phyloP scores from a whole-genome alignment of 2,888 invertebrate genomes.

The Tridacna crocea region DNA sequence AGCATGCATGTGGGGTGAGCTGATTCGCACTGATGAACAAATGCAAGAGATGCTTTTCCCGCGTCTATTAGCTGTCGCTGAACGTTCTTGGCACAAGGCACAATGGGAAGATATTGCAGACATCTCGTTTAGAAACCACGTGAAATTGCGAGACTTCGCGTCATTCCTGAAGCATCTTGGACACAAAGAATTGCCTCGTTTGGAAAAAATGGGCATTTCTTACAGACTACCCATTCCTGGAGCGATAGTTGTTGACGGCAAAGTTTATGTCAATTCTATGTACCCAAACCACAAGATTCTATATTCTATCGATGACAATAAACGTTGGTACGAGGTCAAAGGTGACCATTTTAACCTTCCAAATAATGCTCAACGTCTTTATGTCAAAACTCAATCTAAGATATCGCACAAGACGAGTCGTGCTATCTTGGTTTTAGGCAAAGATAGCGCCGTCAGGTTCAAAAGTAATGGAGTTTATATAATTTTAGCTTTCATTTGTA shows the following conservation, averaged over 20 bases:
- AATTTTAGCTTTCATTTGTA: background rate
- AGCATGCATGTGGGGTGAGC: conserved; percentile 78
- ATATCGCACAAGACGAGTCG: conserved; percentile 4
- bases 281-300: conserved; percentile 55
- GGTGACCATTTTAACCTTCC: background rate
- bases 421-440: background rate
- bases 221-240: conserved; percentile 77
- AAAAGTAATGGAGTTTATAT: background rate
- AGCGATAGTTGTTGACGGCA: conserved; percentile 49
- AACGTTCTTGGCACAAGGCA: conserved; percentile 80
- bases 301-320: conserved; percentile 25
- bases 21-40: conserved; percentile 65
- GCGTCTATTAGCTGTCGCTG: conserved; percentile 77
- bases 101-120: conserved; percentile 71
- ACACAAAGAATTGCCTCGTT: conserved; percentile 63
- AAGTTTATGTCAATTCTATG: conserved; percentile 54
- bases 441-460: background rate
- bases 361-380: background rate
- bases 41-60: conserved; percentile 75
- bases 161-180: conserved; percentile 72
- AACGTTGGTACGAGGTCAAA: background rate
- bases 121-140: conserved; percentile 27
- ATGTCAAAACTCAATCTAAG: background rate
- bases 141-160: conserved; percentile 68
- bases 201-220: conserved; percentile 67